Evolutionary conservation across 1,140 invertebrate genomes (phyloP).

Genomic region (Teleopsis dalmanni): DNA sequence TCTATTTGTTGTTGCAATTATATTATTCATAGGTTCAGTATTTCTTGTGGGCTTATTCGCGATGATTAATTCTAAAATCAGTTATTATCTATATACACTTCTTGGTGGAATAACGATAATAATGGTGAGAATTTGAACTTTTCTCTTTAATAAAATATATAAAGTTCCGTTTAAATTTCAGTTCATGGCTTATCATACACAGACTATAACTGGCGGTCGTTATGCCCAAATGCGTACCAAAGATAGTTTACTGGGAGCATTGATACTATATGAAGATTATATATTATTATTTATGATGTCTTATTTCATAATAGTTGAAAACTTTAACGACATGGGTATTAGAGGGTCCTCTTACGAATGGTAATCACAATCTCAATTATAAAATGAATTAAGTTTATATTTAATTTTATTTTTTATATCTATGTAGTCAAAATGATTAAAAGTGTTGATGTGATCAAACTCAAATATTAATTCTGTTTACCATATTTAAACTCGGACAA

Average conservation of each 20-base stretch:
- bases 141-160: neutral
- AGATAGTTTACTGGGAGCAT: conserved; percentile 24
- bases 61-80: conserved; percentile 1
- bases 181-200: conserved; percentile 38
- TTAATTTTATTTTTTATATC: neutral
- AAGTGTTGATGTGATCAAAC: neutral
- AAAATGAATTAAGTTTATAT: neutral
- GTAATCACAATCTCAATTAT: too few species aligned
- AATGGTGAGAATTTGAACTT: conserved; percentile 1
- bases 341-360: too few species aligned
- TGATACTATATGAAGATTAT: conserved; percentile 33
- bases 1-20: conserved; percentile 29
- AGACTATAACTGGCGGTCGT: conserved; percentile 34
- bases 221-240: conserved; percentile 33
- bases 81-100: neutral
- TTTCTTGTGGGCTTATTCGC: conserved; percentile 28
- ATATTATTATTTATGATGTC: conserved; percentile 26
- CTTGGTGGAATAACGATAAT: neutral
- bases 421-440: neutral
- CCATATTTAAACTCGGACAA: neutral
- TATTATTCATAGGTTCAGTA: conserved; percentile 29
- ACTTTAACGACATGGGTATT: neutral
- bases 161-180: neutral
- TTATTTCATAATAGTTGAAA: conserved; percentile 14
- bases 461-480: neutral